phyloP scores from a whole-genome alignment of 2,113 vertebrate species.

The Leptocoma aspasia region DNA sequence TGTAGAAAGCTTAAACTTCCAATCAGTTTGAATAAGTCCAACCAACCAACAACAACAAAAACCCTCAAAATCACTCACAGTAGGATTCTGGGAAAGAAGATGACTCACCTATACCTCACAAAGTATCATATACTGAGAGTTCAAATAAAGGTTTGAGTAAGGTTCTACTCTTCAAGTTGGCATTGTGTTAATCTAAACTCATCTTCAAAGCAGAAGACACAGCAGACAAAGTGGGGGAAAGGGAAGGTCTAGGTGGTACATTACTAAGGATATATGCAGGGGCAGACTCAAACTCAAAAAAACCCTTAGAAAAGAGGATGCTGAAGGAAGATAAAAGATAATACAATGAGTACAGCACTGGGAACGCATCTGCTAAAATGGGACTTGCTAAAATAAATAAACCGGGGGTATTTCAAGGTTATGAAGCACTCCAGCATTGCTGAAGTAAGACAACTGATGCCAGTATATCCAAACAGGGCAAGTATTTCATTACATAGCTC shows the following conservation, averaged over 20 bases:
- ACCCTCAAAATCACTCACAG: neutral
- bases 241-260: neutral
- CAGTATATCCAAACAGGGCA: neutral
- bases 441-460: neutral
- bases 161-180: neutral
- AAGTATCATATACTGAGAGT: neutral
- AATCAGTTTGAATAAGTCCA: neutral
- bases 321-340: neutral
- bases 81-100: neutral
- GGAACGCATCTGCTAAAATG: neutral
- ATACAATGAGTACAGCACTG: neutral
- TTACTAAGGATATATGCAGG: neutral
- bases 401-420: neutral
- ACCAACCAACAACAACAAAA: neutral
- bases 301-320: neutral
- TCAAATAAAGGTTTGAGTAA: neutral
- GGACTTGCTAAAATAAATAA: neutral
- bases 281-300: neutral
- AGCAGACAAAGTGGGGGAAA: neutral
- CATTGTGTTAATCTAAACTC: neutral
- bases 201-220: neutral
- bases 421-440: neutral
- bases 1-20: neutral
- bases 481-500: neutral
- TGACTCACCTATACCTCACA: neutral